A percentile compares a stretch with the other conserved stretches of the same genome.
Evolutionary conservation across 2,888 invertebrate species (phyloP).

Genomic region (Anagyrus pseudococci): DNA sequence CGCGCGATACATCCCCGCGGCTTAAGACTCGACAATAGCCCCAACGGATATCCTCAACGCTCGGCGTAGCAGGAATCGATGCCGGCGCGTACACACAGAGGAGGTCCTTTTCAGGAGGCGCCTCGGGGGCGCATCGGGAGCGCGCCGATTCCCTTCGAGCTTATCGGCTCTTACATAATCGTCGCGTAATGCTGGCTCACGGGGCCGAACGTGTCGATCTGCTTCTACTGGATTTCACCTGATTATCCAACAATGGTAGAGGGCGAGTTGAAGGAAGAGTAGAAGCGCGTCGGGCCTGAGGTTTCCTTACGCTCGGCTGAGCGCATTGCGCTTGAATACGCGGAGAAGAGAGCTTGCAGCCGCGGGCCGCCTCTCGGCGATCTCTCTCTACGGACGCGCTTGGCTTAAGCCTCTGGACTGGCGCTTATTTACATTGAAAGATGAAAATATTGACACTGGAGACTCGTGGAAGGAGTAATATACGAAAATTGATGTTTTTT

Average conservation of each 20-base stretch:
- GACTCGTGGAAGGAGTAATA: too few species aligned
- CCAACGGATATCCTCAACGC: constrained; percentile 17
- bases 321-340: not conserved
- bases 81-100: not conserved
- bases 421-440: too few species aligned
- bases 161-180: constrained; percentile 30
- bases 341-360: too few species aligned
- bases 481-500: too few species aligned
- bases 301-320: not conserved
- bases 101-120: not conserved
- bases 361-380: too few species aligned
- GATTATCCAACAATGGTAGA: constrained; percentile 32
- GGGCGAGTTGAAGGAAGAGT: not conserved
- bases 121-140: not conserved
- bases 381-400: too few species aligned
- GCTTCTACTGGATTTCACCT: constrained; percentile 26
- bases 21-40: constrained; percentile 17
- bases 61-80: constrained; percentile 23
- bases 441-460: too few species aligned
- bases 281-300: not conserved
- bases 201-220: constrained; percentile 12
- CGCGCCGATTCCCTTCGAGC: constrained; percentile 1
- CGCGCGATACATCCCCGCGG: not conserved
- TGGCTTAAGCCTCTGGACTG: not conserved
- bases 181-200: constrained; percentile 24